These are phyloP conservation scores for Plebejus argus DNA, from an alignment of 2,888 invertebrate genomes.

Conservation along the genomic window DNA sequence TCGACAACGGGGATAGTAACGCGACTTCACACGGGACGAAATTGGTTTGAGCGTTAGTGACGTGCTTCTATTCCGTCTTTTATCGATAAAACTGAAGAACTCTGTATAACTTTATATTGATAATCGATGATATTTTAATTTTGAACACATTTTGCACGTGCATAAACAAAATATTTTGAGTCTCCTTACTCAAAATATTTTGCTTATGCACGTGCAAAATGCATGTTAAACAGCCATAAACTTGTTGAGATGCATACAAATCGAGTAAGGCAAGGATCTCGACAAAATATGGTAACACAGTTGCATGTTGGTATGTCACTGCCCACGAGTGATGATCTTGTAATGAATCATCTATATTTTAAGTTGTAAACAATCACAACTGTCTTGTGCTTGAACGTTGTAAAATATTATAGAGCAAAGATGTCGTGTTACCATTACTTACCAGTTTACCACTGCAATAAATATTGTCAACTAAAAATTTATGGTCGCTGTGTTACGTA, in stretches of 20 bases:
- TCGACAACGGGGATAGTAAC: slow-evolving; percentile 17
- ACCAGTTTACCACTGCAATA: too few species aligned
- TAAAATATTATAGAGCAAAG: neutral
- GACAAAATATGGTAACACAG: slow-evolving; percentile 42
- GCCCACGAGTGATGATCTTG: neutral
- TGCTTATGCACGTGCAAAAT: neutral
- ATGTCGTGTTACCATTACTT: neutral
- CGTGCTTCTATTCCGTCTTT: neutral
- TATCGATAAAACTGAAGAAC: neutral
- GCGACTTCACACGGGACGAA: neutral
- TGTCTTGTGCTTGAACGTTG: neutral
- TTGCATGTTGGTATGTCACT: slow-evolving; percentile 39
- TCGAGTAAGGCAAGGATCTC: slow-evolving; percentile 57
- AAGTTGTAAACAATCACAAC: neutral
- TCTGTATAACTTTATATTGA: neutral
- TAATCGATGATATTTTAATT: neutral
- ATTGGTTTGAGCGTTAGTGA: slow-evolving; percentile 16
- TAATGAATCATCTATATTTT: slow-evolving; percentile 17
- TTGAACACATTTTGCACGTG: too few species aligned
- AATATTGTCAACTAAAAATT: neutral
- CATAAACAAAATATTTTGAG: too few species aligned
- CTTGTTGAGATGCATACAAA: slow-evolving; percentile 49
- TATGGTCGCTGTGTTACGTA: neutral
- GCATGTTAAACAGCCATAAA: slow-evolving; percentile 47
- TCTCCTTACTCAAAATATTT: neutral